Conservation (phyloP, 2,888 invertebrate genomes). For the Leucophenga montana region DNA sequence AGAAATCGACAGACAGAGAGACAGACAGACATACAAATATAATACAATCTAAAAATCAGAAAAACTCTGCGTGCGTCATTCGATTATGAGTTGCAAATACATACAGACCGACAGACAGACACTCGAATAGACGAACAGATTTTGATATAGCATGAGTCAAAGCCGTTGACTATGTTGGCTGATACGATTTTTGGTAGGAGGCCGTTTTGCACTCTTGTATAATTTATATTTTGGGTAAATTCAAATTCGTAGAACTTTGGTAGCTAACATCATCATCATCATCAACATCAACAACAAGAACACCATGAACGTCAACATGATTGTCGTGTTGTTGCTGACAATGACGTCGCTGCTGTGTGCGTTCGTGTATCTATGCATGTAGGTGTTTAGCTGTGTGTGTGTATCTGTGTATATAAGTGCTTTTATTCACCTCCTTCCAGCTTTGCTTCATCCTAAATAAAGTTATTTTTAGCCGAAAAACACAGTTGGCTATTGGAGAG, state of each 20-base stretch:
- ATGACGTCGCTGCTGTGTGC: conserved; percentile 9
- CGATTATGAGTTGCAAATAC: conserved; percentile 55
- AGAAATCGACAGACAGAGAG: not conserved
- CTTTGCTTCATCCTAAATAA: not conserved
- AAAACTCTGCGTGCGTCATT: conserved; percentile 54
- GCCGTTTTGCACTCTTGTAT: conserved; percentile 9
- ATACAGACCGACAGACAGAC: not conserved
- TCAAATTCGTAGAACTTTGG: not conserved
- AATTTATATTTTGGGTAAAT: conserved; percentile 35
- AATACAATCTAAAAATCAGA: conserved; percentile 37
- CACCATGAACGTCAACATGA: not conserved
- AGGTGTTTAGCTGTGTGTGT: not conserved
- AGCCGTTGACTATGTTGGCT: conserved; percentile 30
- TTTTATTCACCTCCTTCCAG: not conserved
- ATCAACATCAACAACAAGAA: not conserved
- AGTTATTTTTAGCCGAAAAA: conserved; percentile 20
- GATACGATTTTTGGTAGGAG: conserved; percentile 40
- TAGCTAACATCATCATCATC: not conserved
- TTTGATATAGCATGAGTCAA: conserved; percentile 9
- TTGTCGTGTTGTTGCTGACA: not conserved
- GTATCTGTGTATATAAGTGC: not conserved
- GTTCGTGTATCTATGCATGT: not conserved
- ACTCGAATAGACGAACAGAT: not conserved
- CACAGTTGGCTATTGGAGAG: too few species aligned
- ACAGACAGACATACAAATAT: not conserved